Base-by-base conservation (phyloP, 1,140 invertebrate species). In the Drosophila nannoptera region DNA sequence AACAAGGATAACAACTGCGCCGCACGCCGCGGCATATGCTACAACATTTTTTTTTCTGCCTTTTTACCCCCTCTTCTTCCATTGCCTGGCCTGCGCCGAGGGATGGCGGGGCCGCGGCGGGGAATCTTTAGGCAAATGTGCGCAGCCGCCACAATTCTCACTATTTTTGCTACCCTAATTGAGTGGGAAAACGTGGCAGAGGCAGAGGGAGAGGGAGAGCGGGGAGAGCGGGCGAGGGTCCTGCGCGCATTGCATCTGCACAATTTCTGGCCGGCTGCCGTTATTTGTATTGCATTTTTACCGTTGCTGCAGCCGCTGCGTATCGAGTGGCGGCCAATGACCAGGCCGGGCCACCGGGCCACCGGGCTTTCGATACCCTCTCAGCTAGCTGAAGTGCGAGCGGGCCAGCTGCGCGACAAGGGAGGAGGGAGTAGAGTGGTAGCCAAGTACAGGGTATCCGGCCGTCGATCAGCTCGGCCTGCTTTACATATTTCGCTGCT, bases 141-240 rank as follows among this genome's bases (percentile, higher is more conserved):
- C 72, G 74, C 74, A 76, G 67, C 74, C 64, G 62, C 70, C 61
- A 70, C 60, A 35, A 60, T 69, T 64, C 61, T 73, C 70, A 48
- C 69, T 59, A 73, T 69, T 86, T 86, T 84, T 86, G 81, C 81
- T 86, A 84, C 81, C 81, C 81, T 84, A 84, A 86, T 87, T 86
- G 77, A 86, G 70, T 81, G 77, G 80, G 82, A 82, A 82, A 75
- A 72, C 73, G 63, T 12, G 49, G 45, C 7, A 40, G 22, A 32
- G 49, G n/a, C n/a, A 53, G 31, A 12, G 32, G 5, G 38, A 40
- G 32, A 29, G 46, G 33, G 53, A 22, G 58, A 54, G 70, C n/a
- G 48, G 31, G 32, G 32, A 40, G 38, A 40, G 32, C 29, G 46
- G 33, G 53, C 14, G 58, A 54, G 70, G 8, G 62, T 65, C 61